Conservation (phyloP, 1,140 invertebrate genomes). For the Calliopsis andreniformis region DNA sequence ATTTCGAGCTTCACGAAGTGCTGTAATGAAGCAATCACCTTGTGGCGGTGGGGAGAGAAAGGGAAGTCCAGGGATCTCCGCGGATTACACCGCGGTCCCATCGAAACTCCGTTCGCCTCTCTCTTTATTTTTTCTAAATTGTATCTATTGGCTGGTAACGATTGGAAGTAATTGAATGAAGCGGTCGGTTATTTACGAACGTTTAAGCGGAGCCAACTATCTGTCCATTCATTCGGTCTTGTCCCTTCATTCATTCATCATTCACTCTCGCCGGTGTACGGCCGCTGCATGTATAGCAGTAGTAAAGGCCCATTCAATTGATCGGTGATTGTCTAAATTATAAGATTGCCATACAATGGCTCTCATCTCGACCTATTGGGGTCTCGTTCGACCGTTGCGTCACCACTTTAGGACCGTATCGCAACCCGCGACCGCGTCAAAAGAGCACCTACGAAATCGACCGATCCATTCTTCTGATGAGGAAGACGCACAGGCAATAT, state of each 20-base stretch:
- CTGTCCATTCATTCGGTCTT: constrained; percentile 82
- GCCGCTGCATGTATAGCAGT: constrained; percentile 80
- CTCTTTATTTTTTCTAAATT: constrained; percentile 78
- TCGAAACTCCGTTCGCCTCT: constrained; percentile 37
- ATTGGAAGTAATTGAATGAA: constrained; percentile 83
- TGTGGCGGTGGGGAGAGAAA: too few species aligned
- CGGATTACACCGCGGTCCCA: constrained; percentile 21
- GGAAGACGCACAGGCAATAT: constrained; percentile 40
- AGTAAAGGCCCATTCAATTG: constrained; percentile 83
- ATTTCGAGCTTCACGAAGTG: background rate
- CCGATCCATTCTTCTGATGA: constrained; percentile 52
- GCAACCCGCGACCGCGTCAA: constrained; percentile 72
- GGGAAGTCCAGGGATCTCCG: too few species aligned
- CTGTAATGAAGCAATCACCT: too few species aligned
- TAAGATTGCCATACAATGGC: constrained; percentile 83
- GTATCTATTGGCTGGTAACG: constrained; percentile 82
- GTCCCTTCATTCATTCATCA: constrained; percentile 82
- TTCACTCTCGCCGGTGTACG: constrained; percentile 79
- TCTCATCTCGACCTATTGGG: constrained; percentile 82
- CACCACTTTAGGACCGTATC: constrained; percentile 79
- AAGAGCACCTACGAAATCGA: constrained; percentile 66
- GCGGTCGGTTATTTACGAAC: constrained; percentile 81
- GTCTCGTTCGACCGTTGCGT: constrained; percentile 80
- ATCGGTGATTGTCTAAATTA: constrained; percentile 83
- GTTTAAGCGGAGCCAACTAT: constrained; percentile 82